Conservation (phyloP, 2,113 vertebrate species). For the Ia io region DNA sequence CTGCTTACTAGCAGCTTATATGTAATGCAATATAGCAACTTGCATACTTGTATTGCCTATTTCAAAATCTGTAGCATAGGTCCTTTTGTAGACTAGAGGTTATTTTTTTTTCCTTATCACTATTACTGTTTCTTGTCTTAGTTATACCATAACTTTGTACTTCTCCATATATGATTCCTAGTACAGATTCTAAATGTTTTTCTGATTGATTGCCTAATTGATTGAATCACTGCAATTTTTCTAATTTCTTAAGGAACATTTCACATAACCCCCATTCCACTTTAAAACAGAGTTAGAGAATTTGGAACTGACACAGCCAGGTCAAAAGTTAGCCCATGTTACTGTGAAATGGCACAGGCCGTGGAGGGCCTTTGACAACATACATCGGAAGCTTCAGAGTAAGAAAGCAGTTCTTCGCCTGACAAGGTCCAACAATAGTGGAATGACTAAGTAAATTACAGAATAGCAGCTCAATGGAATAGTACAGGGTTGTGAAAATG, state of each 20-base stretch:
- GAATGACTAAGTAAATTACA: background rate
- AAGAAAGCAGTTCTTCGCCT: background rate
- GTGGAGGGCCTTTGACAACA: background rate
- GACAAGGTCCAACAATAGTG: background rate
- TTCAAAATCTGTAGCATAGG: slow-evolving; percentile 24
- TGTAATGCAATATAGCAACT: background rate
- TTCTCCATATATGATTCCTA: background rate
- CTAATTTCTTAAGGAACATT: slow-evolving; percentile 26
- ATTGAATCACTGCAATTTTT: slow-evolving; percentile 26
- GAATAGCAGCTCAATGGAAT: background rate
- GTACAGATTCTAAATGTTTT: background rate
- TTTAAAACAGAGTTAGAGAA: slow-evolving; percentile 29
- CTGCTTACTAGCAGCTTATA: background rate
- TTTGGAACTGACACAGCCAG: background rate
- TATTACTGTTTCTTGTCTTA: background rate
- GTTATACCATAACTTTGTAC: slow-evolving; percentile 28
- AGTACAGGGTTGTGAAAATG: background rate
- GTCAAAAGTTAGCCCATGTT: slow-evolving; percentile 3
- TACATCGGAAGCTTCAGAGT: background rate
- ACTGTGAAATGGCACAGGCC: background rate
- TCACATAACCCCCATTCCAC: background rate
- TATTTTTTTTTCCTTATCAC: background rate
- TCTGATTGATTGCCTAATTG: background rate
- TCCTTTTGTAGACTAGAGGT: background rate
- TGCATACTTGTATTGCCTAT: background rate